Conservation (phyloP, 2,797 vertebrate genomes). For the Pristis pectinata region DNA sequence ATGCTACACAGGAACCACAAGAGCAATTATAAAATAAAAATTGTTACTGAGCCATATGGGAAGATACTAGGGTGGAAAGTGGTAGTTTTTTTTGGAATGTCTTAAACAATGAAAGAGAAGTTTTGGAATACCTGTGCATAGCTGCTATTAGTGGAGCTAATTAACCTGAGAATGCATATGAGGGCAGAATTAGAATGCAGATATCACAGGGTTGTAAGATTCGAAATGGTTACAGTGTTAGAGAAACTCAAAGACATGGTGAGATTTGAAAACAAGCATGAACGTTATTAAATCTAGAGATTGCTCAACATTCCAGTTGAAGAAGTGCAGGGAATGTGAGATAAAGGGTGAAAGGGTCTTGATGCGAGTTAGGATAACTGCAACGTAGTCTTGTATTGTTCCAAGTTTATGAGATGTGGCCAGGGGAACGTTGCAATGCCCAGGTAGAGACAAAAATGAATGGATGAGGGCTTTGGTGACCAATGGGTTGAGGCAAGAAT, state of each 20-base stretch:
- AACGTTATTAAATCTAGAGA: neutral
- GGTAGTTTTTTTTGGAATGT: neutral
- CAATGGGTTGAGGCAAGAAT: neutral
- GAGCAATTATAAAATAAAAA: neutral
- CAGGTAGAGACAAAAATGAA: neutral
- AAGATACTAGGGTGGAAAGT: neutral
- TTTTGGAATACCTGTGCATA: neutral
- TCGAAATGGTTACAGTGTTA: neutral
- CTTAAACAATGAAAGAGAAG: neutral
- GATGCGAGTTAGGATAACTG: neutral
- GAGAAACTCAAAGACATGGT: too few species aligned
- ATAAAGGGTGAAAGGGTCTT: neutral
- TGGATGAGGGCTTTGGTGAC: neutral
- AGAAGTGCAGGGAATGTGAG: neutral
- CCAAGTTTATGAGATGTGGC: neutral
- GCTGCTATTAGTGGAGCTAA: neutral
- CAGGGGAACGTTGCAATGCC: neutral
- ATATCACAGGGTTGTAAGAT: neutral
- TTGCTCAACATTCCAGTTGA: too few species aligned
- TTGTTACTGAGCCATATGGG: neutral
- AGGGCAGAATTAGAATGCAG: neutral
- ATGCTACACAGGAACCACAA: too few species aligned
- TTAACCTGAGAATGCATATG: neutral
- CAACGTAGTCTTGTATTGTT: neutral
- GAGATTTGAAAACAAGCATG: neutral